Evolutionary conservation across 1,140 invertebrate species (phyloP), one percentile per base, ranked within the genome.

Genomic region (Caenorhabditis inopinata): DNA sequence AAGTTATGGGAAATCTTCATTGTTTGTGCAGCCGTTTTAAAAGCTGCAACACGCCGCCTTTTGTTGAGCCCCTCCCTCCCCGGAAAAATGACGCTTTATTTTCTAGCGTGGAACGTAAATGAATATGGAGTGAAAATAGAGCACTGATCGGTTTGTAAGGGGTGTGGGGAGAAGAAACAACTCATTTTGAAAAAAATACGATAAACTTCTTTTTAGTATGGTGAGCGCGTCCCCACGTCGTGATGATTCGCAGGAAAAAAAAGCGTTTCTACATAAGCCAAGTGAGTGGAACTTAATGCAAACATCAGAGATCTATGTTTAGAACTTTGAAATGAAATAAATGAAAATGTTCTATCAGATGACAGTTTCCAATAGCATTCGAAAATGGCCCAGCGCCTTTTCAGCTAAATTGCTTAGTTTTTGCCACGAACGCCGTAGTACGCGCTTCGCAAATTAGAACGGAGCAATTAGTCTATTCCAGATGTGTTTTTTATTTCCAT

Each of bases 181-280:
- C 38, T 38, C 32, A 68, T 68, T 68, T 38, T 32, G 58, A 38
- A 68, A 9, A 11, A 38, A 68, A n/a, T n/a, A 53, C 49, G 21
- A 11, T 18, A 27, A 53, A 68, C 18, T 38, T 21, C 32, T 68
- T 38, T 68, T 16, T 6, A 16, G 32, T 42, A 68, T 68, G 58
- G 25, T 68, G 32, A 68, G 32, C 58, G n/a, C 29, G 9, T 42
- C 32, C 32, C 38, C 58, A 4, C 3, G 14, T 42, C 25, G 58
- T 42, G 58, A 38, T 68, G 58, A 42, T 42, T 68, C 58, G 58
- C 32, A 68, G 21, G 32, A 68, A 68, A 68, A 18, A 68, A 68
- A 68, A 68, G 35, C 58, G 58, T 68, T 68, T 68, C 58, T 68
- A 68, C 29, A 68, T 68, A 68, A 68, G 32, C 58, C 29, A 68